phyloP scores from a whole-genome alignment of 2,888 invertebrate species.

The Dryomyza anilis region DNA sequence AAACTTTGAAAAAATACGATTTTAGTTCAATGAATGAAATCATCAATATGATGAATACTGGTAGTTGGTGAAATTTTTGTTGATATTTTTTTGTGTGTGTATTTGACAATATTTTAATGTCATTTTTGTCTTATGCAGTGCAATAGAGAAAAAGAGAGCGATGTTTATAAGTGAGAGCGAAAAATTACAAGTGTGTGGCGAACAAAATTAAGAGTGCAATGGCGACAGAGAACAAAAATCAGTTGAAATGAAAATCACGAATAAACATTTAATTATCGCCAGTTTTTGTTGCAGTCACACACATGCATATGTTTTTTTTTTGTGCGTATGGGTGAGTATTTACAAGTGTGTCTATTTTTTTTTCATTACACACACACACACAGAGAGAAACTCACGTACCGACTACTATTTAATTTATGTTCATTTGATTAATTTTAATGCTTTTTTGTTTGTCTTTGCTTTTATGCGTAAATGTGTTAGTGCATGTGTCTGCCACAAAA shows the following conservation, averaged over 20 bases:
- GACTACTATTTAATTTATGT: conserved; percentile 18
- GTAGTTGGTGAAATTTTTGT: too few relatives aligned
- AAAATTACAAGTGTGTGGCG: too few relatives aligned
- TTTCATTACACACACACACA: too few relatives aligned
- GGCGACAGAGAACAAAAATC: not conserved
- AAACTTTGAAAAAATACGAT: too few relatives aligned
- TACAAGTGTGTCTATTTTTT: not conserved
- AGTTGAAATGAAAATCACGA: conserved; percentile 26
- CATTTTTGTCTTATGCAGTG: too few relatives aligned
- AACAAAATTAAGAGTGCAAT: not conserved
- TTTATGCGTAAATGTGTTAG: not conserved
- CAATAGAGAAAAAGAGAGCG: too few relatives aligned
- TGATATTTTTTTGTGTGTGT: too few relatives aligned
- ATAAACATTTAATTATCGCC: conserved; percentile 26
- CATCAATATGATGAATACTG: too few relatives aligned
- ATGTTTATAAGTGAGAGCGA: too few relatives aligned
- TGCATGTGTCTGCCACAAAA: not conserved
- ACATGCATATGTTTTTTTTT: not conserved
- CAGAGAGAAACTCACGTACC: too few relatives aligned
- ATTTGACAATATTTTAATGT: too few relatives aligned
- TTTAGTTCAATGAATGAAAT: too few relatives aligned
- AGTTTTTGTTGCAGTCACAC: not conserved
- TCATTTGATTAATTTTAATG: conserved; percentile 25
- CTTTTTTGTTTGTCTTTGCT: not conserved
- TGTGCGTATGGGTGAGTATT: not conserved